phyloP scores from a whole-genome alignment of 2,888 invertebrate genomes.

The Tiliacea aurago region DNA sequence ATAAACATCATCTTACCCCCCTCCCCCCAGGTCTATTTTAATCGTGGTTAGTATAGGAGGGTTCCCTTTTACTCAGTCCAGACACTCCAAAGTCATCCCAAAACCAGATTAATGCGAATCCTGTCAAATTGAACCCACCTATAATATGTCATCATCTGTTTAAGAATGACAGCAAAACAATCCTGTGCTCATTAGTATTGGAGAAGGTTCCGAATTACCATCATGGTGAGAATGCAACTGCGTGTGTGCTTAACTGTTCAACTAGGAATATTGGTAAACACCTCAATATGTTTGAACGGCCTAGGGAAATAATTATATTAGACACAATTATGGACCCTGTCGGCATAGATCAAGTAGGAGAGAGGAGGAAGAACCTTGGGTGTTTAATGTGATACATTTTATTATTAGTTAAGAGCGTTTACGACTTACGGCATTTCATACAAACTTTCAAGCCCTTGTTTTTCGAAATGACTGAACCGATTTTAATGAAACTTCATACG shows the following conservation, averaged over 20 bases:
- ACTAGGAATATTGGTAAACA: constrained; percentile 25
- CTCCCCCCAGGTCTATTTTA: background rate
- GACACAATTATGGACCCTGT: too few species aligned
- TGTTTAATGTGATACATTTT: too few species aligned
- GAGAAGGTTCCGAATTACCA: constrained; percentile 16
- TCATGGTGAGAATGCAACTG: constrained; percentile 2
- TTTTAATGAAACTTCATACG: too few species aligned
- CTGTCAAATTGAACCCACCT: background rate
- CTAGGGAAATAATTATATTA: too few species aligned
- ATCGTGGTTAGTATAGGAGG: background rate
- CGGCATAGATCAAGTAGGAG: too few species aligned
- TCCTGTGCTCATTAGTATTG: constrained; percentile 2
- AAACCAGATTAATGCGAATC: background rate
- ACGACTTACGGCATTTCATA: too few species aligned
- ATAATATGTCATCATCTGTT: too few species aligned
- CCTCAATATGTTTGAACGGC: too few species aligned
- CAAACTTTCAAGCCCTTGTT: too few species aligned
- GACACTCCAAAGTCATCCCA: background rate
- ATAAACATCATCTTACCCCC: constrained; percentile 1
- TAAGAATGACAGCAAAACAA: constrained; percentile 16
- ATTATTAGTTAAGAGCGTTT: too few species aligned
- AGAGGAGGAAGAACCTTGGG: too few species aligned
- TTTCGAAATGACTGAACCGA: too few species aligned
- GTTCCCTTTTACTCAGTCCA: background rate
- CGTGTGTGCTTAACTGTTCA: constrained; percentile 2